Percentiles rank a stretch among this genome's conserved stretches.
Conservation (phyloP, 2,113 vertebrate genomes). For the Tenrec ecaudatus region DNA sequence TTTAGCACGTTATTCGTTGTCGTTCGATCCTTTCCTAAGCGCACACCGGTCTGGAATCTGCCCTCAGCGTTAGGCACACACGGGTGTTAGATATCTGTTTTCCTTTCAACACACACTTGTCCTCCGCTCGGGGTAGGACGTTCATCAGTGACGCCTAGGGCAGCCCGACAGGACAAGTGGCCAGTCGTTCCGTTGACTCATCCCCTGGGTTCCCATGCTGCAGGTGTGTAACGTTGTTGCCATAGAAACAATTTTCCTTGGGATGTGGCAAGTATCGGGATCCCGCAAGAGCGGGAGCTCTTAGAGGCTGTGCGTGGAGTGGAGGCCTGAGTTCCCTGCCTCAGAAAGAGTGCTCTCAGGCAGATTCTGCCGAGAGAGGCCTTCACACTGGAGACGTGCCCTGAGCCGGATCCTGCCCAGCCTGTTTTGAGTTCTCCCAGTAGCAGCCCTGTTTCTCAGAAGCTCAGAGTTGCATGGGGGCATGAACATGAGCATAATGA, state of each 20-base stretch:
- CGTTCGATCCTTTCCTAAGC: not conserved
- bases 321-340: not conserved
- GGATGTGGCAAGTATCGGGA: not conserved
- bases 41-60: not conserved
- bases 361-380: not conserved
- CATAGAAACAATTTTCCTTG: not conserved
- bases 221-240: not conserved
- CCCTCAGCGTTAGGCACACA: slow-evolving; percentile 1
- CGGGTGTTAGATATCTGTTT: not conserved
- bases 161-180: no score
- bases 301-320: not conserved
- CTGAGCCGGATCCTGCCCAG: not conserved
- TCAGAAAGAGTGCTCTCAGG: not conserved
- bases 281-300: not conserved
- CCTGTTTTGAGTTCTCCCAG: not conserved
- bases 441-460: not conserved
- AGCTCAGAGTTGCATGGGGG: not conserved
- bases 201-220: not conserved
- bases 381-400: not conserved
- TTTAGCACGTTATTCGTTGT: not conserved
- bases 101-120: not conserved
- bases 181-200: not conserved
- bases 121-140: not conserved
- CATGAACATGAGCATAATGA: not conserved
- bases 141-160: rapidly evolving